Evolutionary conservation across 2,113 vertebrate species (phyloP).

Genomic region (Gadus chalcogrammus): DNA sequence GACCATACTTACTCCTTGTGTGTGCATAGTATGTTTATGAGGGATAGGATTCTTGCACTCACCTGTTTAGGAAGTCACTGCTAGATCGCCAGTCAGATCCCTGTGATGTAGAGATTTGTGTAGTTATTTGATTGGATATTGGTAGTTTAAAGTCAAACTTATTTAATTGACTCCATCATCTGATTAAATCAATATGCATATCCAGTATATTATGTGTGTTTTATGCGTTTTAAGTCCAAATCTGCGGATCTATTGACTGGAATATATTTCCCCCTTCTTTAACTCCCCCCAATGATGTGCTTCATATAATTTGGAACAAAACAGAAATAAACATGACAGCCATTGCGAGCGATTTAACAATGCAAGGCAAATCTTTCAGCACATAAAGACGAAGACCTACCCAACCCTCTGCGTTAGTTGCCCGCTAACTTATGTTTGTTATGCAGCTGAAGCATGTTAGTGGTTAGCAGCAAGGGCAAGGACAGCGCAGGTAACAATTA

Average conservation of each 20-base stretch:
- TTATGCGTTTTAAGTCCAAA: no score
- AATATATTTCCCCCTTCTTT: no score
- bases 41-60: conserved; percentile 39
- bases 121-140: conserved; percentile 14
- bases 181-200: neutral
- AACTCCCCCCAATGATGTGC: no score
- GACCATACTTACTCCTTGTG: neutral
- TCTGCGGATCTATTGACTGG: no score
- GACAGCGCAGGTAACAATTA: conserved; percentile 53
- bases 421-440: conserved; percentile 29
- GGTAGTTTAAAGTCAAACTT: no score
- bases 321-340: neutral
- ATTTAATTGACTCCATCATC: no score
- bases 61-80: conserved; percentile 74
- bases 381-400: conserved; percentile 35
- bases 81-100: conserved; percentile 69
- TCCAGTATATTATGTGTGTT: conserved; percentile 8
- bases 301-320: neutral
- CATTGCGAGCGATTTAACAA: neutral
- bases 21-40: neutral
- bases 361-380: conserved; percentile 8
- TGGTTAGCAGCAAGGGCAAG: conserved; percentile 48
- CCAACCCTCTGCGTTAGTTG: neutral
- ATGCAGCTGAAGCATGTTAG: conserved; percentile 47
- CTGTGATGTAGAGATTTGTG: conserved; percentile 67